Conservation (phyloP, 2,888 invertebrate species). For the Nemoura dubitans region DNA sequence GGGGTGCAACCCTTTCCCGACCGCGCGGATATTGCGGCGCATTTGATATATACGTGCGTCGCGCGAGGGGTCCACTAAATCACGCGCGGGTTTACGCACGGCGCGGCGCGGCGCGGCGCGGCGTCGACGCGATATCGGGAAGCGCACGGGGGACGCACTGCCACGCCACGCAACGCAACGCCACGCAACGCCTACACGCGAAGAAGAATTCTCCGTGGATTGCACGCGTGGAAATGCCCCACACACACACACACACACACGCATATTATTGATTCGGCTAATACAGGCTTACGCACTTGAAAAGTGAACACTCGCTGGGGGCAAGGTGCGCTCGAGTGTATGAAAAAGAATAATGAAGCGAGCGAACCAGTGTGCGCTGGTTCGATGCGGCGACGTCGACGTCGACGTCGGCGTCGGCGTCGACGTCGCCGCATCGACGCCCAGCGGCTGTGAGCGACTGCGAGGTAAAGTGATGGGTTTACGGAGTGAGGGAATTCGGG, state of each 20-base stretch:
- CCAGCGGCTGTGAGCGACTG: slow-evolving; percentile 43
- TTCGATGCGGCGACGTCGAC: neutral
- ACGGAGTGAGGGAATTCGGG: slow-evolving; percentile 43
- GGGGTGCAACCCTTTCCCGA: neutral
- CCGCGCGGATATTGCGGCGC: neutral
- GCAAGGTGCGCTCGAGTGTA: neutral
- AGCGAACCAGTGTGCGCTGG: neutral
- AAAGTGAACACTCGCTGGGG: neutral
- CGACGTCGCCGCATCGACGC: slow-evolving; percentile 43
- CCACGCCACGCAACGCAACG: neutral
- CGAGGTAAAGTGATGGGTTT: slow-evolving; percentile 43
- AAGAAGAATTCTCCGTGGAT: slow-evolving; percentile 25
- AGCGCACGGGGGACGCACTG: too few species aligned
- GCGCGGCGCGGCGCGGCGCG: neutral
- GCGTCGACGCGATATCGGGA: slow-evolving; percentile 15
- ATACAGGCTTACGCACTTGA: slow-evolving; percentile 23
- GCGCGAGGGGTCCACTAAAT: slow-evolving; percentile 17
- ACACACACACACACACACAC: too few species aligned
- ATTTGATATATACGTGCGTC: neutral
- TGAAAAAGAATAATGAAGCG: slow-evolving; percentile 3
- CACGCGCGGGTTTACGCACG: slow-evolving; percentile 12
- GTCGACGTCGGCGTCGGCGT: neutral
- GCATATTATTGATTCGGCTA: slow-evolving; percentile 21
- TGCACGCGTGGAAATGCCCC: slow-evolving; percentile 14
- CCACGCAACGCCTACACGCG: neutral